Evolutionary conservation across 2,113 vertebrate genomes (phyloP).

Genomic region (Cinclus cinclus): DNA sequence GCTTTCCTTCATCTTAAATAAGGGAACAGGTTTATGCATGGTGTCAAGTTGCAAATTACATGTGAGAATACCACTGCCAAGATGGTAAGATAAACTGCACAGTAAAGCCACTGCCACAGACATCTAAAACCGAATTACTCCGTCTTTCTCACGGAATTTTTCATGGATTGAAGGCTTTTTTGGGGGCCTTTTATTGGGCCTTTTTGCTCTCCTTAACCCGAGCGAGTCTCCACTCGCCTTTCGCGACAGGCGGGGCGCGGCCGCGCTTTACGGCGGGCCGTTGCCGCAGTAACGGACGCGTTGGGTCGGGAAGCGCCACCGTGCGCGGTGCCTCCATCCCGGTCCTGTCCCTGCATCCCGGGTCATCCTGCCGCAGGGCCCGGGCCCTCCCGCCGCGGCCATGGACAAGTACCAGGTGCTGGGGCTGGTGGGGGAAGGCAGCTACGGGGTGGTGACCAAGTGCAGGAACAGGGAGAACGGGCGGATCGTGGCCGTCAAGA

Average conservation of each 20-base stretch:
- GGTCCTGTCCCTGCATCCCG: neutral
- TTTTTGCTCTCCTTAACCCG: fast-evolving
- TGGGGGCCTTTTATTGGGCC: neutral
- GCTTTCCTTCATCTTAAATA: neutral
- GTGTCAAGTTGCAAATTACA: neutral
- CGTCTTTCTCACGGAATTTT: neutral
- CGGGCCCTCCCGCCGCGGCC: neutral
- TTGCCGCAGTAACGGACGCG: neutral
- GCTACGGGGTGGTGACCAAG: constrained; percentile 86
- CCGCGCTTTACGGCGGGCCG: neutral
- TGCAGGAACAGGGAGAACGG: constrained; percentile 83
- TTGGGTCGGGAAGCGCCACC: neutral
- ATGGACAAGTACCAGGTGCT: constrained; percentile 86
- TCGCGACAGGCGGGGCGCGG: neutral
- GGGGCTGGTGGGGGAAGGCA: constrained; percentile 85
- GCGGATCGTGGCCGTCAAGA: constrained; percentile 87
- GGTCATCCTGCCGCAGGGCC: neutral
- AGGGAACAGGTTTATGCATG: neutral
- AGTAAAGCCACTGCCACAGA: no score
- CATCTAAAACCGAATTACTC: neutral
- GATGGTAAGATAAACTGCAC: neutral
- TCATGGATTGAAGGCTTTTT: no score
- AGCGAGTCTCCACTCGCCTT: neutral
- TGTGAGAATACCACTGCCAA: neutral
- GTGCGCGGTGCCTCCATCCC: neutral